A percentile compares a stretch with the other conserved stretches of the same genome.
Evolutionary conservation across 2,113 vertebrate genomes (phyloP).

Genomic region (Sminthopsis crassicaudata): DNA sequence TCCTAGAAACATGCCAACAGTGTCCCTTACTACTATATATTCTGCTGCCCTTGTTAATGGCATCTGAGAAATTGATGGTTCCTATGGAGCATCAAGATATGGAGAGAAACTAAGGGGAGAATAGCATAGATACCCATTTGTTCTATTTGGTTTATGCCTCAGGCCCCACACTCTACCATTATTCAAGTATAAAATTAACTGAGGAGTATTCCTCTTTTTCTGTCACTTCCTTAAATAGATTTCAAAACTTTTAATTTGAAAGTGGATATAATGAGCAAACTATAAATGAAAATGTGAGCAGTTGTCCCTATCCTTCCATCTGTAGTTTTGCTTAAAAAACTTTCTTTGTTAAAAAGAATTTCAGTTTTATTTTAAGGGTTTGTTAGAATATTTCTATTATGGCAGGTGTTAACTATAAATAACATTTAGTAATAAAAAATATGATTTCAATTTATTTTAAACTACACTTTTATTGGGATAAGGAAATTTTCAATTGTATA

Average conservation of each 20-base stretch:
- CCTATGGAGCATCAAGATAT: not conserved
- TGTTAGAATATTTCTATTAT: not conserved
- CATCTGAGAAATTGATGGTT: not conserved
- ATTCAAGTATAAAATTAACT: not conserved
- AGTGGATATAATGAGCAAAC: not conserved
- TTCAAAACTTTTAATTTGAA: not conserved
- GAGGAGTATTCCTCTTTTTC: not conserved
- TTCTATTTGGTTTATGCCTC: not conserved
- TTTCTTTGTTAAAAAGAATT: accelerated
- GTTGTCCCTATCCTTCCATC: accelerated
- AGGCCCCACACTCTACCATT: not conserved
- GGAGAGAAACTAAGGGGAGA: not conserved
- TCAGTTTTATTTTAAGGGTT: not conserved
- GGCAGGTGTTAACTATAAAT: accelerated
- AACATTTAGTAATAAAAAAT: not conserved
- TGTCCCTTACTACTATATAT: not conserved
- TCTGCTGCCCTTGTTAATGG: not conserved
- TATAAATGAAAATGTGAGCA: slow-evolving; percentile 1
- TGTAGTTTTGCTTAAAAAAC: not conserved
- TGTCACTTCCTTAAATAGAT: not conserved
- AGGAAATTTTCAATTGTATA: not conserved
- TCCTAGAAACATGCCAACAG: not conserved
- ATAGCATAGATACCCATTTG: not conserved
- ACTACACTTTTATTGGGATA: not conserved
- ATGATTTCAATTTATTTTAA: not conserved